A percentile compares a stretch with the other conserved stretches of the same genome.
phyloP scores from a whole-genome alignment of 2,113 vertebrate genomes.

The Mystacornis crossleyi region DNA sequence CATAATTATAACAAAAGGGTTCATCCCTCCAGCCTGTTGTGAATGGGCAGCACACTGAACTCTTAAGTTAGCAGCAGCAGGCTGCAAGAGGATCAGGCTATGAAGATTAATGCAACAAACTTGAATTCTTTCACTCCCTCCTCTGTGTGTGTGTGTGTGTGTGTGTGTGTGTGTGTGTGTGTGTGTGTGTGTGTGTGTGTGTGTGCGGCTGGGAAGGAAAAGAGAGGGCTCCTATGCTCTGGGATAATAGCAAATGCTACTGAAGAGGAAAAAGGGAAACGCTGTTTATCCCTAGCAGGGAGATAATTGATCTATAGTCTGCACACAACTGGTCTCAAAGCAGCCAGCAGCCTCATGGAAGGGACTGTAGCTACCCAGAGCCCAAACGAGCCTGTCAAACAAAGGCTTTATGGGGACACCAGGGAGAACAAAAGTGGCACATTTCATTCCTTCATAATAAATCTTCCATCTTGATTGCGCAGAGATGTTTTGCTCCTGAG shows the following conservation, averaged over 20 bases:
- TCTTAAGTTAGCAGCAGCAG: background rate
- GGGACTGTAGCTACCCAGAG: background rate
- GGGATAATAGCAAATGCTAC: background rate
- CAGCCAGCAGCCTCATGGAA: slow-evolving; percentile 24
- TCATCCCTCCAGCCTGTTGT: background rate
- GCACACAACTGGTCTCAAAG: slow-evolving; percentile 55
- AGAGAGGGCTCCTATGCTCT: slow-evolving; percentile 16
- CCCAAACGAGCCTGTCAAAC: slow-evolving; percentile 39
- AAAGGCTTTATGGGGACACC: slow-evolving; percentile 59
- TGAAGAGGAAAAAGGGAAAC: slow-evolving; percentile 47
- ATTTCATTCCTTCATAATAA: slow-evolving; percentile 63
- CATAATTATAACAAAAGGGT: background rate
- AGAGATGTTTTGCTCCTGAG: slow-evolving; percentile 32
- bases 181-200: background rate
- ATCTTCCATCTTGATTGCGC: slow-evolving; percentile 62
- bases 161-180: background rate
- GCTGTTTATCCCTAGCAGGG: slow-evolving; percentile 40
- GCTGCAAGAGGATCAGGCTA: background rate
- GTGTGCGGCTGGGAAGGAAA: background rate
- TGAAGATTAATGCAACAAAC: slow-evolving; percentile 29
- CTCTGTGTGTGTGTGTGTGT: background rate
- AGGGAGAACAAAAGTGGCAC: slow-evolving; percentile 62
- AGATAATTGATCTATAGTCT: slow-evolving; percentile 68
- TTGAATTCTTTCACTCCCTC: background rate
- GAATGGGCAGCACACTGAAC: background rate